Conservation (phyloP, 2,113 vertebrate genomes). For the Tachuris rubrigastra region DNA sequence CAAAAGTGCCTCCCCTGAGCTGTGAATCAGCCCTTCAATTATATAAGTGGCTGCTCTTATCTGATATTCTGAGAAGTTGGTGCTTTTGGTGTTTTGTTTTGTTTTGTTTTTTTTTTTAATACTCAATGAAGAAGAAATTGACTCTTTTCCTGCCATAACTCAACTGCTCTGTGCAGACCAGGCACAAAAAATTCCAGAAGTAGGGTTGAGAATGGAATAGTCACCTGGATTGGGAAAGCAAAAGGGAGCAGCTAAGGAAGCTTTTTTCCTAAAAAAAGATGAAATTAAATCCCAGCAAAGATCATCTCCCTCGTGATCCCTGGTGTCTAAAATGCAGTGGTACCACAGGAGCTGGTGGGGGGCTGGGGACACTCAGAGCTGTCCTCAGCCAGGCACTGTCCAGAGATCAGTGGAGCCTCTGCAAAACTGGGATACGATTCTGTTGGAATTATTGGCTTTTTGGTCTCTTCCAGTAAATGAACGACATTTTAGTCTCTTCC, state of each 20-base stretch:
- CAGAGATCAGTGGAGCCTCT: not conserved
- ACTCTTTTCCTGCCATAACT: not conserved
- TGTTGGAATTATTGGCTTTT: not conserved
- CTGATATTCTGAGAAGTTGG: not conserved
- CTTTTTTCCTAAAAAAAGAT: not conserved
- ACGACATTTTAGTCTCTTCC: not conserved
- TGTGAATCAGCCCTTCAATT: not conserved
- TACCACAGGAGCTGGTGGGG: not conserved
- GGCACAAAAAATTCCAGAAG: not conserved
- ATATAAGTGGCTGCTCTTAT: not conserved
- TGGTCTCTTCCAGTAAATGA: not conserved
- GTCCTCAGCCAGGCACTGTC: not conserved
- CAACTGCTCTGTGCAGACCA: not conserved
- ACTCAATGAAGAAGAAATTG: not conserved
- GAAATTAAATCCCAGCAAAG: not conserved
- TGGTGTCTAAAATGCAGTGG: not conserved
- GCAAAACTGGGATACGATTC: rapidly evolving
- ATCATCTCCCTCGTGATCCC: not conserved
- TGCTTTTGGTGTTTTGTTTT: not conserved
- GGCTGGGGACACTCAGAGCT: not conserved
- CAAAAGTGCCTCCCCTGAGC: not conserved
- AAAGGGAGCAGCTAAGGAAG: not conserved
- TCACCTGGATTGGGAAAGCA: not conserved
- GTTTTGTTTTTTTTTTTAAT: too few species aligned
- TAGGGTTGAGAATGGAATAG: not conserved